Conservation (phyloP, 1,140 invertebrate species). For the Aradophagus sp. region DNA sequence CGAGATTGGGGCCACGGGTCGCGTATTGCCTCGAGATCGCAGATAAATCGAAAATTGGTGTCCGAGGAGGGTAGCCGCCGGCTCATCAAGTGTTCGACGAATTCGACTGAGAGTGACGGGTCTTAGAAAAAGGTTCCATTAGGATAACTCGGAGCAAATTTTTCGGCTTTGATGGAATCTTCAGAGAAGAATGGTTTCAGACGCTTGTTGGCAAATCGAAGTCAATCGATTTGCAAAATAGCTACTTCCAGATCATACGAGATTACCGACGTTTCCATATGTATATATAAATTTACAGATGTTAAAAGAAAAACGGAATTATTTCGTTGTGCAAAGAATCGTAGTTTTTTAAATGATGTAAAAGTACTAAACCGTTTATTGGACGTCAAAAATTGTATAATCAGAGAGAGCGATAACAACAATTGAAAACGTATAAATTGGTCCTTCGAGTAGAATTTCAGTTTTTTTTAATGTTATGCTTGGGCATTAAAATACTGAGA, state of each 20-base stretch:
- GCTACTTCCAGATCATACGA: too few species aligned
- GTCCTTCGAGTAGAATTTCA: too few species aligned
- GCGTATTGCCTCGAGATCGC: conserved; percentile 56
- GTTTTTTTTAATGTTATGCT: too few species aligned
- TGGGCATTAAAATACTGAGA: too few species aligned
- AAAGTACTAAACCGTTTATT: too few species aligned
- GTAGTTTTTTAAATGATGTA: too few species aligned
- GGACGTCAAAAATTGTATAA: too few species aligned
- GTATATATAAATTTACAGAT: conserved; percentile 1
- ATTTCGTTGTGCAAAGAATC: too few species aligned
- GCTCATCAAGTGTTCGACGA: conserved; percentile 40
- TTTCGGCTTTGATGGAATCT: conserved; percentile 12
- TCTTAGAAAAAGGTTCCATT: conserved; percentile 16
- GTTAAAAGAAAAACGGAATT: background rate
- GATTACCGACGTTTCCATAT: too few species aligned
- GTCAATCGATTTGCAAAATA: too few species aligned
- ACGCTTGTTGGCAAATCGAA: background rate
- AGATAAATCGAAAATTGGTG: conserved; percentile 58
- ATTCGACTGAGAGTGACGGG: conserved; percentile 18
- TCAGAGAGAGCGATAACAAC: too few species aligned
- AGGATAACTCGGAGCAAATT: conserved; percentile 16
- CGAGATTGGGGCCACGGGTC: conserved; percentile 52
- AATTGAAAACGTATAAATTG: too few species aligned
- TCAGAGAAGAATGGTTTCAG: background rate
- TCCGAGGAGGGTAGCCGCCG: conserved; percentile 16